Percentiles rank a stretch among this genome's conserved stretches.
Conservation (phyloP, 1,140 invertebrate species). For the Diplogasteroides magnus region DNA sequence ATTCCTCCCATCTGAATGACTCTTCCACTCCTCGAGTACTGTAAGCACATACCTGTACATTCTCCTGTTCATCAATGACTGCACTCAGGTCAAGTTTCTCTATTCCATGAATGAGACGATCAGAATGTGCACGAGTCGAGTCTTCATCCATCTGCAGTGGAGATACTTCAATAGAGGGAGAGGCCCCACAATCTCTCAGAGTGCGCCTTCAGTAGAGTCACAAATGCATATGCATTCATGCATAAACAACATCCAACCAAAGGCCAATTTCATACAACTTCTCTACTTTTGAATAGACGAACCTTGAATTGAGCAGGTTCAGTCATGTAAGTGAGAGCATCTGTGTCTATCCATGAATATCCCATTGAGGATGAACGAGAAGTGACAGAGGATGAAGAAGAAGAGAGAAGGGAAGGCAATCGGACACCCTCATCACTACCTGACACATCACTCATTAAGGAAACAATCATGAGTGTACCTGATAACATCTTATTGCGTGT, state of each 20-base stretch:
- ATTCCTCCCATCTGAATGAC: not conserved
- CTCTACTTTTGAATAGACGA: too few relatives aligned
- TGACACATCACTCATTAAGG: not conserved
- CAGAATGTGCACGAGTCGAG: not conserved
- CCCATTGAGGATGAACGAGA: conserved; percentile 3
- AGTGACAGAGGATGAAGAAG: conserved; percentile 4
- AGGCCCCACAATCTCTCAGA: not conserved
- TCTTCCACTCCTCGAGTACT: not conserved
- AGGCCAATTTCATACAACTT: not conserved
- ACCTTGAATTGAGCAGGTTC: conserved; percentile 4
- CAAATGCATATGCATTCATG: not conserved
- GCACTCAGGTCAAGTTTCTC: not conserved
- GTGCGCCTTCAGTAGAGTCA: not conserved
- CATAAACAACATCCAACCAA: not conserved
- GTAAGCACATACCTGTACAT: not conserved
- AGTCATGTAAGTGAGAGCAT: conserved; percentile 3
- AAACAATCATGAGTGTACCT: too few relatives aligned
- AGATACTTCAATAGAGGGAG: not conserved
- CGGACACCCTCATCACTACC: not conserved
- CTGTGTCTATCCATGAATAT: conserved; percentile 9
- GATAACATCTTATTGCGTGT: not conserved
- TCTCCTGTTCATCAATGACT: not conserved
- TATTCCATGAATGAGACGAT: not conserved
- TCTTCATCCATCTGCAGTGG: not conserved
- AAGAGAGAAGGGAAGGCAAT: not conserved